Conservation (phyloP, 2,888 invertebrate genomes). For the Agapostemon virescens region DNA sequence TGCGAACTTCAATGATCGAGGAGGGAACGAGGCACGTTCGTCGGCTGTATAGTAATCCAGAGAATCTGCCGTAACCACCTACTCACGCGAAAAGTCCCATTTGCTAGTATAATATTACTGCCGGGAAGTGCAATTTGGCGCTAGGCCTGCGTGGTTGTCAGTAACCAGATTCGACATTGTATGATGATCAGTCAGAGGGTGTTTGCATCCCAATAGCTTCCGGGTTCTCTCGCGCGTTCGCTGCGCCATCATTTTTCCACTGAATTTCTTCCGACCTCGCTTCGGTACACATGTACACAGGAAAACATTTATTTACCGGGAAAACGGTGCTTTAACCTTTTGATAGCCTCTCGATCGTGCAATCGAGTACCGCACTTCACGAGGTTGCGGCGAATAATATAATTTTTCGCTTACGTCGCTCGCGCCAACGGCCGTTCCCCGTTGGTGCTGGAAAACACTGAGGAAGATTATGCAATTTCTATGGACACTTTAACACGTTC, state of each 20-base stretch:
- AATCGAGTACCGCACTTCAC: neutral
- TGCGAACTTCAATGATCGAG: neutral
- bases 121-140: conserved; percentile 27
- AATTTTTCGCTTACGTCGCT: neutral
- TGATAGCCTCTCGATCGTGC: conserved; percentile 3
- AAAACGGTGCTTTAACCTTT: neutral
- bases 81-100: conserved; percentile 1
- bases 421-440: neutral
- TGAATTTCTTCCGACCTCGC: conserved; percentile 1
- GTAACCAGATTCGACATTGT: conserved; percentile 47
- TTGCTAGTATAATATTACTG: neutral
- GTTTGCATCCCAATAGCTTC: conserved; percentile 36
- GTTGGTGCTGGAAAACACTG: neutral
- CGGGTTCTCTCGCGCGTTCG: conserved; percentile 18
- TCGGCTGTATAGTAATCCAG: neutral
- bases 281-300: neutral
- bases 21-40: neutral
- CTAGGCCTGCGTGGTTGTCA: conserved; percentile 42
- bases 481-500: neutral
- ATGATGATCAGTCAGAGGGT: conserved; percentile 43
- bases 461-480: neutral
- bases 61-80: conserved; percentile 12
- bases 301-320: neutral
- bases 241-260: neutral
- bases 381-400: neutral